Evolutionary conservation across 37 sponge, comb jelly and placozoan genomes (phyloP).

Genomic region (Chondrilla cf. caribensis): DNA sequence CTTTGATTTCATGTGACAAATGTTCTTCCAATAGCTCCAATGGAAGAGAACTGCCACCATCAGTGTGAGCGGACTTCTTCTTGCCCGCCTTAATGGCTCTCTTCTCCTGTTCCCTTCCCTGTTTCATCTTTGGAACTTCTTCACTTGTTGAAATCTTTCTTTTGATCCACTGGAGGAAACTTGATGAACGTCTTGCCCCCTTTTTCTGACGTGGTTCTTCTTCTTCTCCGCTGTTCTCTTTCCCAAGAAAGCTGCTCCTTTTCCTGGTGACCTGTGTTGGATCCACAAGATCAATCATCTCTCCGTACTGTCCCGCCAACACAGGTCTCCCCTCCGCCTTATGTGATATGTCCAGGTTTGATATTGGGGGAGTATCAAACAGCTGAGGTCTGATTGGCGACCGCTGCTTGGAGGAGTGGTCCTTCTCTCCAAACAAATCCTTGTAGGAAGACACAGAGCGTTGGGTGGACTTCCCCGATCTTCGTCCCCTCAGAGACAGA

Average conservation of each 20-base stretch:
- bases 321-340: not conserved
- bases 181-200: not conserved
- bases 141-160: not conserved
- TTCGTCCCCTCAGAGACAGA: not conserved
- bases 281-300: not conserved
- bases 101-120: not conserved
- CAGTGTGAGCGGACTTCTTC: not conserved
- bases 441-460: constrained; percentile 11
- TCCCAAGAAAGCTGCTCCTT: not conserved
- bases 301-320: not conserved
- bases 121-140: not conserved
- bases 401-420: constrained; percentile 25
- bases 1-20: not conserved
- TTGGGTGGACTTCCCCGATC: not conserved
- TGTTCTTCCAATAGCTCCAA: not conserved
- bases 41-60: not conserved
- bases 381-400: constrained; percentile 27
- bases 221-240: not conserved
- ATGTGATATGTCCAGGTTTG: not conserved
- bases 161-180: not conserved
- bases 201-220: not conserved
- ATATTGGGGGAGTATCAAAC: constrained; percentile 22
- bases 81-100: not conserved
- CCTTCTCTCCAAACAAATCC: not conserved
- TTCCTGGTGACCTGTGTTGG: not conserved